phyloP scores from a whole-genome alignment of 37 sponge, comb jelly and placozoan species.

The Dysidea cf. avara region DNA sequence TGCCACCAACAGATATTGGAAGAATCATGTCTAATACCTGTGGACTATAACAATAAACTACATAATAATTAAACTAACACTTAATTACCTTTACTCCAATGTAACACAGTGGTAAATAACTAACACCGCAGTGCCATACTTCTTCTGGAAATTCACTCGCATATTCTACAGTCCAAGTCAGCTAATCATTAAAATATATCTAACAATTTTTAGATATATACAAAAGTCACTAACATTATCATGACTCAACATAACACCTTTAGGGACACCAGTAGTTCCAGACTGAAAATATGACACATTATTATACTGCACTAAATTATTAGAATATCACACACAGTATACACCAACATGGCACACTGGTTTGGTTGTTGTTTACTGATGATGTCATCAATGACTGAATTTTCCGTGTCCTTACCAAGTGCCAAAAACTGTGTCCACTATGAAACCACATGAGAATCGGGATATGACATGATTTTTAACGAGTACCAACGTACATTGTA shows the following conservation, averaged over 20 bases:
- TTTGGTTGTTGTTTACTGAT: too few relatives aligned
- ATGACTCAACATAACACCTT: conserved; percentile 90
- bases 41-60: too few relatives aligned
- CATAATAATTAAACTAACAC: too few relatives aligned
- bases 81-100: conserved; percentile 62
- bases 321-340: too few relatives aligned
- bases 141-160: background rate
- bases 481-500: too few relatives aligned
- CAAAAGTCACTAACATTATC: conserved; percentile 66
- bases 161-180: conserved; percentile 46
- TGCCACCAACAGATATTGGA: conserved; percentile 22
- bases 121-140: conserved; percentile 19
- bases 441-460: too few relatives aligned
- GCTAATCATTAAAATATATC: conserved; percentile 19
- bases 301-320: conserved; percentile 74
- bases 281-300: conserved; percentile 79
- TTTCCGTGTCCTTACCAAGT: conserved; percentile 61
- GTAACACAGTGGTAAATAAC: conserved; percentile 75
- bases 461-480: too few relatives aligned
- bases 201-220: background rate
- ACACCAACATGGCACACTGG: too few relatives aligned
- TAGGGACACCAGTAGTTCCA: conserved; percentile 86
- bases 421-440: conserved; percentile 87
- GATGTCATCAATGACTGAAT: conserved; percentile 50
- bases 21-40: conserved; percentile 68